Evolutionary conservation across 2,113 vertebrate genomes (phyloP), one percentile per base, ranked within the genome.

Genomic region (Microcebus lehilahytsara): DNA sequence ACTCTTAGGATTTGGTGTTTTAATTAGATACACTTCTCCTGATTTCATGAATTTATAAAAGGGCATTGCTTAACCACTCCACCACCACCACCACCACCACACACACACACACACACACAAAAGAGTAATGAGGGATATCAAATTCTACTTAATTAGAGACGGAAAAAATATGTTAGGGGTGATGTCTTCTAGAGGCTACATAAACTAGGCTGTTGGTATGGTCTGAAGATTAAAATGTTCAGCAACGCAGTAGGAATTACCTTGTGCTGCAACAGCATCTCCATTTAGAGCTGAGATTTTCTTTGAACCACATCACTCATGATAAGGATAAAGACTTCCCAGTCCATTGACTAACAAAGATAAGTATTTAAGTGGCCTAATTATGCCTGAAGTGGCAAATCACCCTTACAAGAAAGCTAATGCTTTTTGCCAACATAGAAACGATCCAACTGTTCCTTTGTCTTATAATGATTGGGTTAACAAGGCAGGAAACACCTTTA

Each of bases 341-440:
- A 80, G 85, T 51, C 71, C 97, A 97, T 51, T 97, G 90, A 97
- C 87, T 97, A 89, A 87, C 85, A 93, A 95, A 97, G 93, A 94
- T 79, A 97, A 97, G 85, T 83, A 30, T 95, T 85, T 96, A 95
- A 96, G 97, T 85, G 88, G 60, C 80, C 85, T 97, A 96, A 97
- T 97, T 97, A 96, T 20, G 49, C 88, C 96, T 93, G 72, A 95
- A 90, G 67, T 89, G 40, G 94, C 87, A 97, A 97, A 96, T 95
- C 77, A 89, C 72, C 77, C 90, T 95, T 95, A 91, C 16, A 94
- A 85, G 88, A 94, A 95, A 96, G 74, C 77, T 92, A 96, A 96
- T 86, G 80, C 67, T 93, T 97, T 92, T 75, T 23, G 1, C 79
- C 93, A 96, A 85, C 6, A 13, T 27, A 94, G 46, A 75, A 92